Percentiles rank a stretch among this genome's conserved stretches.
phyloP scores from a whole-genome alignment of 2,888 invertebrate species.

The Eristalinus sepulchralis region DNA sequence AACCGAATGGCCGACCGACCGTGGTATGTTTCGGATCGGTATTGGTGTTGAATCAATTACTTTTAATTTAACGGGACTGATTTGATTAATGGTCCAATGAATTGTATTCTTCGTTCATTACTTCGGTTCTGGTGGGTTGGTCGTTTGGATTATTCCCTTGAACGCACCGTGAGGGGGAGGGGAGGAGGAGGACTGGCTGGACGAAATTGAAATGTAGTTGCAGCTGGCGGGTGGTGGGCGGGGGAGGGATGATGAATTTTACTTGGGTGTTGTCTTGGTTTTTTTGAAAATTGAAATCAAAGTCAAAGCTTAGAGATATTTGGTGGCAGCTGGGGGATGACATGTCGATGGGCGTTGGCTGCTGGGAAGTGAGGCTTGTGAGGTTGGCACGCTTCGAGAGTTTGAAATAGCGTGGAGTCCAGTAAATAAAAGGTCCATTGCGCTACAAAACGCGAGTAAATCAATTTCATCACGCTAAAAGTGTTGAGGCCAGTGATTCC shows the following conservation, averaged over 20 bases:
- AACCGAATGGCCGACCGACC: conserved; percentile 60
- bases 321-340: too few relatives aligned
- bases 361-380: too few relatives aligned
- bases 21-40: conserved; percentile 70
- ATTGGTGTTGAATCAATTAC: conserved; percentile 76
- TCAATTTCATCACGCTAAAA: too few relatives aligned
- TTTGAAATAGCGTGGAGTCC: too few relatives aligned
- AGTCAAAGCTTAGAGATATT: too few relatives aligned
- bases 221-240: not conserved
- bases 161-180: too few relatives aligned
- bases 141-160: conserved; percentile 4
- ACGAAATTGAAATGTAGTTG: not conserved
- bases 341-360: too few relatives aligned
- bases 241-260: not conserved
- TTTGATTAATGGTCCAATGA: conserved; percentile 76
- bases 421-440: too few relatives aligned
- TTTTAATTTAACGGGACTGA: conserved; percentile 76
- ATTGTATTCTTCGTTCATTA: conserved; percentile 66
- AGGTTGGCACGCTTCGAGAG: too few relatives aligned
- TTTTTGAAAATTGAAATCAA: not conserved
- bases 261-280: too few relatives aligned
- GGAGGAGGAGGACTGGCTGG: not conserved
- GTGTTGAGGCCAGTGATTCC: too few relatives aligned
- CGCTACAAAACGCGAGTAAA: too few relatives aligned
- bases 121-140: conserved; percentile 9